phyloP scores from a whole-genome alignment of 2,113 vertebrate genomes.

The human region GRCh38 chr6:104158001-104158500 shows the following conservation, averaged over 20 bases:
- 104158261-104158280: conserved; percentile 47
- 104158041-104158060: conserved; percentile 63
- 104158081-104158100: conserved; percentile 15
- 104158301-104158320: conserved; percentile 67
- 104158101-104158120: conserved; percentile 65
- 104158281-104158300: conserved; percentile 51
- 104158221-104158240: conserved; percentile 59
- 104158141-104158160: conserved; percentile 66
- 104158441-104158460: not conserved
- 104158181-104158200: conserved; percentile 67
- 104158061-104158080: conserved; percentile 63
- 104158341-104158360: conserved; percentile 65
- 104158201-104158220: conserved; percentile 75
- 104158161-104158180: conserved; percentile 56
- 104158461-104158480: conserved; percentile 1
- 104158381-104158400: conserved; percentile 52
- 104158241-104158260: conserved; percentile 62
- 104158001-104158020: not conserved
- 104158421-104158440: not conserved
- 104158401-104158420: not conserved
- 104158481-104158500: too few relatives aligned
- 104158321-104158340: conserved; percentile 67
- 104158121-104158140: conserved; percentile 72
- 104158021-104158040: conserved; percentile 52
- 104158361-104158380: conserved; percentile 60